Base-by-base conservation (phyloP, 2,888 invertebrate genomes). In the Orgyia antiqua region DNA sequence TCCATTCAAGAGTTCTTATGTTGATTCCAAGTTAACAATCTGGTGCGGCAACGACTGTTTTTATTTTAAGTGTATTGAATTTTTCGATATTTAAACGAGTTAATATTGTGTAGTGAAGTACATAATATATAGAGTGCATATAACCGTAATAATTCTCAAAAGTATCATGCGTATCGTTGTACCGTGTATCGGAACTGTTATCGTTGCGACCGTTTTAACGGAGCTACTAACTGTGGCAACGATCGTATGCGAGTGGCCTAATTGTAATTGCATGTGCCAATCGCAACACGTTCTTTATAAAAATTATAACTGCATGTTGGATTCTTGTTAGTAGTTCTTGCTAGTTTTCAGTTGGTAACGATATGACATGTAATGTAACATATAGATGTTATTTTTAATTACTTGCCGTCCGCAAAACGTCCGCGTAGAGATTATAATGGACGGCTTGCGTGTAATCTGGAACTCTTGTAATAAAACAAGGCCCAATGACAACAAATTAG, bases 201-300 rank as follows among this genome's bases (percentile, higher is more conserved):
- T 48, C 29, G 29, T 36, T 28, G 36, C 45, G 7, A 24, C 24
- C 38, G 52, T 52, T 52, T 43, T 50, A 52, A 52, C 50, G 52
- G 48, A 38, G 50, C 31, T 35, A 33, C 27, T 50, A 52, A 52
- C 39, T 45, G 36, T 35, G 5, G 19, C 42, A 32, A 36, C 34
- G 19, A 33, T 24, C 29, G 35, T 29, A 27, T 42, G 38, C 24
- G 31, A 31, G 21, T 12, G 27, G 30, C 31, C 41, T 51, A 44
- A 46, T 51, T 49, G 40, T 42, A 49, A 49, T 51, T 43, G 34
- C 36, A 27, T 10, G 28, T 39, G 37, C 30, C 33, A 47, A 42
- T 39, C 36, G 26, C 24, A 51, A 45, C 37, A 34, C 36, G 31
- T 35, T 46, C 27, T 38, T 36, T 11, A 27, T 36, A 37, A 44